Evolutionary conservation across 2,113 vertebrate genomes (phyloP).

Genomic region (Nothocercus julius): DNA sequence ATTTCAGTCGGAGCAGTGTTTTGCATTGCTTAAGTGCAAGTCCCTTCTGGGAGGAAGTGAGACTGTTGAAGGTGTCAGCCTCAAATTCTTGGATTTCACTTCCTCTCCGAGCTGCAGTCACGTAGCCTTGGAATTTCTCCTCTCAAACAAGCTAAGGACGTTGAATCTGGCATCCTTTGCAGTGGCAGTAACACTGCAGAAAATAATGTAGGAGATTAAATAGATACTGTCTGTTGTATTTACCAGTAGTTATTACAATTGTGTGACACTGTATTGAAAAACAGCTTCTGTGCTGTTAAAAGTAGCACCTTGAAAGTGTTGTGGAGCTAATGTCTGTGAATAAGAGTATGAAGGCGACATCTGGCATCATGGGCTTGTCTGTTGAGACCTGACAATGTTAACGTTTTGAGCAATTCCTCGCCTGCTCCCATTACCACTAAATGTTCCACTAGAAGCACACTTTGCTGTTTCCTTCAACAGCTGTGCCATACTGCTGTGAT

Average conservation of each 20-base stretch:
- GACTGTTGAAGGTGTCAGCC: neutral
- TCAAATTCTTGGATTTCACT: neutral
- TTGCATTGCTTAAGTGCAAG: accelerated
- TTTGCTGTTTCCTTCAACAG: neutral
- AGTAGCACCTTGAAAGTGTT: neutral
- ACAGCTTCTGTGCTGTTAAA: neutral
- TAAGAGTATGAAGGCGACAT: neutral
- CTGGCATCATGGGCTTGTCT: neutral
- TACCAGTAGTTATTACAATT: accelerated
- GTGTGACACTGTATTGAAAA: accelerated
- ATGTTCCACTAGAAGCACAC: neutral
- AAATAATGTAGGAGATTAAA: neutral
- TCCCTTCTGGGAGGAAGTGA: neutral
- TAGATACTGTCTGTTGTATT: neutral
- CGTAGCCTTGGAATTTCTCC: neutral
- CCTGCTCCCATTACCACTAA: neutral
- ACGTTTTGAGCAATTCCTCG: neutral
- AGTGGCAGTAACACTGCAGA: neutral
- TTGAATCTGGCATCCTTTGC: neutral
- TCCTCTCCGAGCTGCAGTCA: neutral
- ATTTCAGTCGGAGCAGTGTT: neutral
- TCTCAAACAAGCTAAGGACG: neutral
- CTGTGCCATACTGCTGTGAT: neutral
- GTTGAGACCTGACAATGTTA: neutral
- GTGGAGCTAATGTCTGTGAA: accelerated